phyloP scores from a whole-genome alignment of 2,797 vertebrate genomes.

The Ctenopoma multispine region DNA sequence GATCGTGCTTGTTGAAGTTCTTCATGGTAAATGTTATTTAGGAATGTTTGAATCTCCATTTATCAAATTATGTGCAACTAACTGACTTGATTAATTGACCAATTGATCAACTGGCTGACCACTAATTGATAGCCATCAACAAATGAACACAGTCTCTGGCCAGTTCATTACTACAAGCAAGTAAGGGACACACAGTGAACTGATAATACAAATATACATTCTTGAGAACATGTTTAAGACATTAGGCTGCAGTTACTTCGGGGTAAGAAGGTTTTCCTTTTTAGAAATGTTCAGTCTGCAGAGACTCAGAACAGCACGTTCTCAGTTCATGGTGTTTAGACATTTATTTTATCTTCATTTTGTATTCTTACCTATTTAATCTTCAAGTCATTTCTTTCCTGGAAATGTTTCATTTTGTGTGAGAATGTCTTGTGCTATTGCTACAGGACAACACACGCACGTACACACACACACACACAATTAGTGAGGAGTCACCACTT shows the following conservation, averaged over 20 bases:
- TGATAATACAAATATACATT: background rate
- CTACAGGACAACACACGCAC: background rate
- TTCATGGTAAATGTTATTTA: background rate
- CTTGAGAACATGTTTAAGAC: conserved; percentile 9
- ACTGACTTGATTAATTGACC: background rate
- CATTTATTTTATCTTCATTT: background rate
- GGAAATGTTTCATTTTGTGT: background rate
- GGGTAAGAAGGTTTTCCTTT: background rate
- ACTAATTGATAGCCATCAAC: too few relatives aligned
- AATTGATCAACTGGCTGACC: too few relatives aligned
- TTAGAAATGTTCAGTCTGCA: background rate
- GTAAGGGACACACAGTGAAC: background rate
- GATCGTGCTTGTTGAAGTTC: conserved; percentile 9
- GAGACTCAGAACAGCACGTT: background rate
- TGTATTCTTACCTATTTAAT: background rate
- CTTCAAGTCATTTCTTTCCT: background rate
- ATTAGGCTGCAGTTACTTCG: background rate
- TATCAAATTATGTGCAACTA: conserved; percentile 15
- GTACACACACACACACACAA: background rate
- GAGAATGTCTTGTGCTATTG: conserved; percentile 7
- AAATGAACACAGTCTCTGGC: background rate
- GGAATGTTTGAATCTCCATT: background rate
- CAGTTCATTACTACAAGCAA: background rate
- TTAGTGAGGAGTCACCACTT: conserved; percentile 28
- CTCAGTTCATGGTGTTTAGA: background rate